Base-by-base conservation (phyloP, 2,797 vertebrate genomes). In the Poeciliopsis gracilis region DNA sequence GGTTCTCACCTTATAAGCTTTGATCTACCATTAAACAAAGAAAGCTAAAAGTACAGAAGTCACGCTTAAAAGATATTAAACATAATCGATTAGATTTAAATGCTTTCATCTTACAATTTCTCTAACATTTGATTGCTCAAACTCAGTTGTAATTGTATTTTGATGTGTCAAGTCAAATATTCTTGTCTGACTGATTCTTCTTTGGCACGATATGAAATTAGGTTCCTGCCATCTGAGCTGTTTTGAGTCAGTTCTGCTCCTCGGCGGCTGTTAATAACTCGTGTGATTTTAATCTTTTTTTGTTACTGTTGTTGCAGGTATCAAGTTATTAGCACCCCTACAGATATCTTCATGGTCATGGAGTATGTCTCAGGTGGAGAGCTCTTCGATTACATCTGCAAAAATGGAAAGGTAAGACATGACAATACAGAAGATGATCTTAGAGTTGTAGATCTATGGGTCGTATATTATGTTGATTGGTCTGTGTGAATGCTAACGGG, bases 291-390 rank as follows among this genome's bases (percentile, higher is more conserved):
- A 47, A 71, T 1, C 5, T 43, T n/a, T 51, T 51, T 81, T 61
- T 77, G 49, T 86, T 73, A 13, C 76, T 12, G 33, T 92, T 77
- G 90, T 86, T 85, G 46, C 93, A 99, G 98, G 94, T 99, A 99
- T 95, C 98, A 99, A 91, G 98, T 99, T 91, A 99, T 99, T 90
- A 99, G 98, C 95, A 99, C 98, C 86, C 98, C 98, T 8, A 99
- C 98, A 84, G 98, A 99, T 91, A 99, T 99, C 94, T 99, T 99
- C 94, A 99, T 99, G 98, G 98, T 99, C 89, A 99, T 99, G 98
- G 98, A 99, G 83, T 98, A 99, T 89, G 98, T 99, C 90, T 98
- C 98, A 36, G 98, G 98, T 84, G 98, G 98, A 91, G 98, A 99
- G 92, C 96, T 99, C 72, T 99, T 99, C 86, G 98, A 99, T 95